These are phyloP conservation scores for human DNA, from an alignment of 2,113 vertebrate species.

Conservation along the genomic window DNA sequence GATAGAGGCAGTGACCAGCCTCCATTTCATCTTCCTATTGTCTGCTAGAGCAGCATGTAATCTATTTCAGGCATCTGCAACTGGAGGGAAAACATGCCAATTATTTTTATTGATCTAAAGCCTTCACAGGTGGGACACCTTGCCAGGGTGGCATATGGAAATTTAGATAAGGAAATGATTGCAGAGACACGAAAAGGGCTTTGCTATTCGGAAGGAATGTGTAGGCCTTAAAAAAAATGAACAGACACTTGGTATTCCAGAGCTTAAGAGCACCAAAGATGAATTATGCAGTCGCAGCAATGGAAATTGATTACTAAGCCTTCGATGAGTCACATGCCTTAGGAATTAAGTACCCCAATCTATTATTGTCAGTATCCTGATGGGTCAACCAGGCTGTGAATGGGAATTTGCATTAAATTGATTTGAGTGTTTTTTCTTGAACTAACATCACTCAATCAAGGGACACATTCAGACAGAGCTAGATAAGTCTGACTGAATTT, in stretches of 20 bases:
- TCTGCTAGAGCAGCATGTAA: constrained; percentile 40
- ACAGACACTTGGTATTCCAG: constrained; percentile 66
- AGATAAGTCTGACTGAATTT: constrained; percentile 82
- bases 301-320: constrained; percentile 88
- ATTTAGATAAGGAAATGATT: constrained; percentile 79
- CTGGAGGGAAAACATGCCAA: constrained; percentile 71
- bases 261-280: constrained; percentile 83
- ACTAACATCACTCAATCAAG: constrained; percentile 87
- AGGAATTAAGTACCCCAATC: constrained; percentile 88
- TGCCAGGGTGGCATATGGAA: constrained; percentile 73
- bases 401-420: constrained; percentile 89
- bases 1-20: constrained; percentile 14
- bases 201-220: constrained; percentile 60
- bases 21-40: constrained; percentile 56
- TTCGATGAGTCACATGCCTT: constrained; percentile 86
- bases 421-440: constrained; percentile 87
- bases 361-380: constrained; percentile 86
- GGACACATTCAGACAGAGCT: constrained; percentile 83
- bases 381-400: constrained; percentile 85
- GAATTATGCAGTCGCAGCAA: constrained; percentile 84
- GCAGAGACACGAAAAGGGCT: constrained; percentile 60
- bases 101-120: constrained; percentile 78
- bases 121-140: constrained; percentile 68
- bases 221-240: constrained; percentile 50
- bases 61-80: constrained; percentile 68